Conservation (phyloP, 2,797 vertebrate genomes). For the Siniperca obscura region DNA sequence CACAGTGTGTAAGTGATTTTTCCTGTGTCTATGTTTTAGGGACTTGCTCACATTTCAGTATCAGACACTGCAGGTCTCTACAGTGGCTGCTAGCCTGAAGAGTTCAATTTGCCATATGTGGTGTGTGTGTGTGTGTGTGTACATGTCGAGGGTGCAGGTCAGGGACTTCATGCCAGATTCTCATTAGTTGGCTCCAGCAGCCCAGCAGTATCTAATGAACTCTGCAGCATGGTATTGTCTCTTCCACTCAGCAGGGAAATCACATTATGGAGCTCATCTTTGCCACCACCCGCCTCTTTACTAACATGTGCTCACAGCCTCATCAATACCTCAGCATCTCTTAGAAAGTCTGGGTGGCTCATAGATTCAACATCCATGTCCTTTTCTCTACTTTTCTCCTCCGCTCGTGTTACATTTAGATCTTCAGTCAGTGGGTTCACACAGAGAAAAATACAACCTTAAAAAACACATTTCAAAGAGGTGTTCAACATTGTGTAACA, state of each 20-base stretch:
- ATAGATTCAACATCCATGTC: conserved; percentile 32
- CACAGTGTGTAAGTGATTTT: not conserved
- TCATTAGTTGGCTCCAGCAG: conserved; percentile 71
- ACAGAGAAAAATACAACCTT: conserved; percentile 1
- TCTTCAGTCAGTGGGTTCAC: conserved; percentile 11
- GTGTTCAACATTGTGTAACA: conserved; percentile 14
- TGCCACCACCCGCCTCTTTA: conserved; percentile 55
- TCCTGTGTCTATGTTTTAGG: conserved; percentile 14
- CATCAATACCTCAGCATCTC: conserved; percentile 70
- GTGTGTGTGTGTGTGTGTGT: conserved; percentile 28
- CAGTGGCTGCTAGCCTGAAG: conserved; percentile 19
- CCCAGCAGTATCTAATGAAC: conserved; percentile 78
- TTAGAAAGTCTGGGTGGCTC: conserved; percentile 27
- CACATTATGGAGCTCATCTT: conserved; percentile 74
- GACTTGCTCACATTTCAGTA: conserved; percentile 29
- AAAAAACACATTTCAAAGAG: conserved; percentile 24
- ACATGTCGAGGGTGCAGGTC: conserved; percentile 35
- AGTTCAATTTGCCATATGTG: conserved; percentile 36
- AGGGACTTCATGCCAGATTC: conserved; percentile 66
- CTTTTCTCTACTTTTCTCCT: conserved; percentile 20
- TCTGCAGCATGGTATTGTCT: conserved; percentile 71
- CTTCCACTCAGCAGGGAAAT: conserved; percentile 76
- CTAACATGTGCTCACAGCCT: conserved; percentile 67
- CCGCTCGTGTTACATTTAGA: conserved; percentile 29
- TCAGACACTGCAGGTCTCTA: conserved; percentile 11